A percentile compares a stretch with the other conserved stretches of the same genome.
Evolutionary conservation across 2,888 invertebrate species (phyloP).

Genomic region (Xestia c-nigrum): DNA sequence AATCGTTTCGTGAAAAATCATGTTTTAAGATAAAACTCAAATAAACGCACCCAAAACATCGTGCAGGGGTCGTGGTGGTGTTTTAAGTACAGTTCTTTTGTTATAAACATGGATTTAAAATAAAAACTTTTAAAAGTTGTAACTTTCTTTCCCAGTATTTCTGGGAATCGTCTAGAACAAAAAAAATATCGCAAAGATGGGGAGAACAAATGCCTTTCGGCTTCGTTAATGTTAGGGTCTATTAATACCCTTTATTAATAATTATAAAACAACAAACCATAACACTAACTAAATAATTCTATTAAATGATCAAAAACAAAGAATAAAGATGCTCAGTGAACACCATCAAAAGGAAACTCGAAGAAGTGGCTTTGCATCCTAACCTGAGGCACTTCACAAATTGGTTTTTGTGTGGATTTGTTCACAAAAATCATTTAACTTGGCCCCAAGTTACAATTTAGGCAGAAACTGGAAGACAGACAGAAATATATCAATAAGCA

Average conservation of each 20-base stretch:
- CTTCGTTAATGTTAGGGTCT: no score
- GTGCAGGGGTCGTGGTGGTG: no score
- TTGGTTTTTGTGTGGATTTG: slow-evolving; percentile 64
- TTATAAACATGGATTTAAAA: no score
- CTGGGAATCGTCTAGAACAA: no score
- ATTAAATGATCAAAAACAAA: slow-evolving; percentile 29
- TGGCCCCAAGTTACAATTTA: slow-evolving; percentile 58
- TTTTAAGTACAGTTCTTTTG: no score
- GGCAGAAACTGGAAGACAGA: slow-evolving; percentile 52
- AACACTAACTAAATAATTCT: slow-evolving; percentile 10
- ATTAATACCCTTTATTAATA: neutral
- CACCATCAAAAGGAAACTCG: slow-evolving; percentile 49
- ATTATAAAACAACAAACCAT: slow-evolving; percentile 18
- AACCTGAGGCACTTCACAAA: slow-evolving; percentile 64
- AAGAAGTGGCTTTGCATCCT: slow-evolving; percentile 56
- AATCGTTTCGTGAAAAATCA: no score
- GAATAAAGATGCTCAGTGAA: slow-evolving; percentile 38
- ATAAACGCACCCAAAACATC: no score
- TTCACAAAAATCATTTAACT: slow-evolving; percentile 67
- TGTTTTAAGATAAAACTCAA: no score
- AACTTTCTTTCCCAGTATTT: no score
- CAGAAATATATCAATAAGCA: slow-evolving; percentile 54
- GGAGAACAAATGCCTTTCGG: no score
- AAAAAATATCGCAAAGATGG: no score
- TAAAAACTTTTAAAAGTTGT: no score